These are phyloP conservation scores for Graphium colonna DNA, from an alignment of 2,888 invertebrate genomes.

Conservation along the genomic window DNA sequence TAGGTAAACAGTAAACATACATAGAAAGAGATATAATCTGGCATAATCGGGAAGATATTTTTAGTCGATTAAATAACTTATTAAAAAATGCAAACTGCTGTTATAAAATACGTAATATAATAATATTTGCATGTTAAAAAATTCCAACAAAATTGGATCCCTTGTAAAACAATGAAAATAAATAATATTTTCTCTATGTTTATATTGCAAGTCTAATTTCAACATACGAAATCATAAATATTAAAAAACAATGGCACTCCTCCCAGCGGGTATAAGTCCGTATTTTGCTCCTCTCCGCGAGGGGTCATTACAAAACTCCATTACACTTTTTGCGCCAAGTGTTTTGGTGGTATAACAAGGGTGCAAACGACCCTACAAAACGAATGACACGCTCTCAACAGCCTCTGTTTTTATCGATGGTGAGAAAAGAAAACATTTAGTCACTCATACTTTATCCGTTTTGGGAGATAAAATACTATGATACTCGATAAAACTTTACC, in stretches of 20 bases:
- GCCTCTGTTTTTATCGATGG: slow-evolving; percentile 58
- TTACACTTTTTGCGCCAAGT: slow-evolving; percentile 79
- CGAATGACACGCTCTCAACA: slow-evolving; percentile 66
- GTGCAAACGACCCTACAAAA: slow-evolving; percentile 76
- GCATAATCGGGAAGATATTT: too few relatives aligned
- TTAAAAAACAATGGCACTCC: slow-evolving; percentile 45
- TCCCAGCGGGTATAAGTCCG: slow-evolving; percentile 64
- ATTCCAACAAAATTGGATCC: too few relatives aligned
- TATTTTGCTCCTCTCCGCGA: slow-evolving; percentile 58
- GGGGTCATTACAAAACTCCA: slow-evolving; percentile 77
- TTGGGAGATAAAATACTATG: slow-evolving; percentile 21
- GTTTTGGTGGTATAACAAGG: slow-evolving; percentile 77
- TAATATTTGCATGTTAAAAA: too few relatives aligned
- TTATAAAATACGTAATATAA: too few relatives aligned
- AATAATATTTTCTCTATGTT: too few relatives aligned
- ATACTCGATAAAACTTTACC: too few relatives aligned
- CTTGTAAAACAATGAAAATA: too few relatives aligned
- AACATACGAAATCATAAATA: slow-evolving; percentile 6
- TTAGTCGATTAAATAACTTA: too few relatives aligned
- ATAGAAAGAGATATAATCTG: too few relatives aligned
- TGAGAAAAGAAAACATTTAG: slow-evolving; percentile 49
- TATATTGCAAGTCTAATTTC: background rate
- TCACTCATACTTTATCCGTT: slow-evolving; percentile 26
- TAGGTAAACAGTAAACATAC: too few relatives aligned
- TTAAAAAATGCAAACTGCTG: too few relatives aligned